These are phyloP conservation scores for Diplodus puntazzo DNA, from an alignment of 2,797 vertebrate species.

Conservation along the genomic window DNA sequence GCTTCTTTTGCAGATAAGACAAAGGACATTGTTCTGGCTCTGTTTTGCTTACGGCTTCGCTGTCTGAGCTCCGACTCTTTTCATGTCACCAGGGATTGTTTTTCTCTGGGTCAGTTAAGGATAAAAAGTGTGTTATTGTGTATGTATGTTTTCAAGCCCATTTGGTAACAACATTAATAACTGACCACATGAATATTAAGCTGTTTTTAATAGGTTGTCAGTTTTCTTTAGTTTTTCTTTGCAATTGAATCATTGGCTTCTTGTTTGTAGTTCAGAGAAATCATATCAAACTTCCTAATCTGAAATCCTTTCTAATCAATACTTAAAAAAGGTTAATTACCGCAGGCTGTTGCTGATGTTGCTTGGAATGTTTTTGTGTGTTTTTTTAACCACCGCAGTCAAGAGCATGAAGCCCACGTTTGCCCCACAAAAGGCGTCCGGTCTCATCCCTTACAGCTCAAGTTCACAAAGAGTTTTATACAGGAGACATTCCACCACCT, in stretches of 20 bases:
- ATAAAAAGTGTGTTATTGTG: constrained; percentile 10
- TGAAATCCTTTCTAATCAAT: neutral
- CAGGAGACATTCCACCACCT: constrained; percentile 54
- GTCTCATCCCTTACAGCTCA: constrained; percentile 28
- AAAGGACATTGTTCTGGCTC: constrained; percentile 67
- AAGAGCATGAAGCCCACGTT: constrained; percentile 22
- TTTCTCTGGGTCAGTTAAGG: constrained; percentile 45
- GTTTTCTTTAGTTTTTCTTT: neutral
- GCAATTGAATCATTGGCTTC: neutral
- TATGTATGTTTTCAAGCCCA: constrained; percentile 5
- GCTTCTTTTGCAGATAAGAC: constrained; percentile 57
- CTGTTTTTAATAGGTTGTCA: neutral
- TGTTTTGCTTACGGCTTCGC: constrained; percentile 53
- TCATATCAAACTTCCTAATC: neutral
- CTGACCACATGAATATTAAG: neutral
- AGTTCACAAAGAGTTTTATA: constrained; percentile 59
- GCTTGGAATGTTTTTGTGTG: neutral
- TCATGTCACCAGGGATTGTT: constrained; percentile 39
- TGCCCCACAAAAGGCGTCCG: constrained; percentile 27
- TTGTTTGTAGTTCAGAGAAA: neutral
- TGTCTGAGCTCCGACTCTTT: constrained; percentile 47
- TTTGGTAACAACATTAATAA: neutral
- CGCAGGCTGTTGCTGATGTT: neutral
- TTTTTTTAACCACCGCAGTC: neutral
- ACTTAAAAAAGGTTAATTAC: neutral